A percentile compares a stretch with the other conserved stretches of the same genome.
Conservation (phyloP, 2,113 vertebrate genomes). For the Rhagologus leucostigma region DNA sequence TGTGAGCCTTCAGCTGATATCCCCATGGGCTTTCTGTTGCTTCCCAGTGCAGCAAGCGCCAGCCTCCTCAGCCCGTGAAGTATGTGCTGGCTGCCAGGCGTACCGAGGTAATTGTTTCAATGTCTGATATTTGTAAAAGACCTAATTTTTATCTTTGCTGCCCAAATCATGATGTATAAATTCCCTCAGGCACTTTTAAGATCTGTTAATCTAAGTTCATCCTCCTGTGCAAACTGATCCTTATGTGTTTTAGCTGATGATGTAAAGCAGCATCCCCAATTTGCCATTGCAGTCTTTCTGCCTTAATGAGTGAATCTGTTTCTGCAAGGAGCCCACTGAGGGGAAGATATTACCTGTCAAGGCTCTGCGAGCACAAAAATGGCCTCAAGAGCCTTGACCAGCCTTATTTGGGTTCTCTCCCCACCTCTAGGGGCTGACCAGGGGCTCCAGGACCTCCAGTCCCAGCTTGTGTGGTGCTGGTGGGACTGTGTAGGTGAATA, state of each 20-base stretch:
- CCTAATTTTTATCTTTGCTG: not conserved
- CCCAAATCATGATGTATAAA: not conserved
- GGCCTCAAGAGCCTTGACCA: rapidly evolving
- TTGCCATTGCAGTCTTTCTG: not conserved
- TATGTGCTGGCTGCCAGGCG: not conserved
- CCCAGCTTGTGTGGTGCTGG: not conserved
- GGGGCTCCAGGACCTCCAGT: not conserved
- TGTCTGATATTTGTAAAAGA: not conserved
- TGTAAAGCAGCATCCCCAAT: not conserved
- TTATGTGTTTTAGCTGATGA: constrained; percentile 48
- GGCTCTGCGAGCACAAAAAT: not conserved
- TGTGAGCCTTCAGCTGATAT: not conserved
- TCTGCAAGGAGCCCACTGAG: not conserved
- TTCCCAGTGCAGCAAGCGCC: not conserved
- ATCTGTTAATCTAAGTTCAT: not conserved
- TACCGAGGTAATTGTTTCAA: not conserved
- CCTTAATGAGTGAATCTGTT: not conserved
- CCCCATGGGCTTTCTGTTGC: not conserved
- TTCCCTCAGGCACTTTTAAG: not conserved
- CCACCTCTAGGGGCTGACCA: rapidly evolving
- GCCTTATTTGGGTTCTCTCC: not conserved
- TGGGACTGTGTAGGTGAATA: not conserved
- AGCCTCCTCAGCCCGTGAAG: not conserved
- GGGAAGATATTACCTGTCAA: not conserved
- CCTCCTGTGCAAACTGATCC: not conserved